Percentiles rank a stretch among this genome's conserved stretches.
phyloP scores from a whole-genome alignment of 2,888 invertebrate genomes.

The Drymonia ruficornis region DNA sequence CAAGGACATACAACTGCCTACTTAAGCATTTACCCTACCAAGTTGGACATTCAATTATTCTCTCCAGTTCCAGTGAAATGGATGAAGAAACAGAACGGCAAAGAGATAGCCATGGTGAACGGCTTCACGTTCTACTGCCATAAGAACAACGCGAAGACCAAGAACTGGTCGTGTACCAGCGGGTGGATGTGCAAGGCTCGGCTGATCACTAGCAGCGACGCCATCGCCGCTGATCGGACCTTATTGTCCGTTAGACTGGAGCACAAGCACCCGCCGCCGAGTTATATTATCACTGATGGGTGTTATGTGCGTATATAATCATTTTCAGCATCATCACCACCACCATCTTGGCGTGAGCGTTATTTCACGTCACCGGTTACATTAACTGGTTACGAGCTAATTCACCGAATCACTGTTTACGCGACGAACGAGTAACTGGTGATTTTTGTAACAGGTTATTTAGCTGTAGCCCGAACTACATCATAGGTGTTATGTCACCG shows the following conservation, averaged over 20 bases:
- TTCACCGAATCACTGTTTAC: no score
- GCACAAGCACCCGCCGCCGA: conserved; percentile 67
- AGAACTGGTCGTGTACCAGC: conserved; percentile 49
- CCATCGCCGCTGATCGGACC: conserved; percentile 12
- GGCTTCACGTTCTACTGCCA: conserved; percentile 47
- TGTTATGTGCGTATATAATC: conserved; percentile 37
- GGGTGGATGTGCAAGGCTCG: conserved; percentile 46
- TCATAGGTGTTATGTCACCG: no score
- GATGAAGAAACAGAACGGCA: conserved; percentile 36
- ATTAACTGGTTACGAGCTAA: no score
- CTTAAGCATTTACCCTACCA: no score
- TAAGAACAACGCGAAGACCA: conserved; percentile 28
- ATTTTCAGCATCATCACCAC: neutral
- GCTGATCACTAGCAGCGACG: conserved; percentile 28
- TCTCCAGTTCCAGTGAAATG: conserved; percentile 27
- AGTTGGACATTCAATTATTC: no score
- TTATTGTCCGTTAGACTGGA: conserved; percentile 55
- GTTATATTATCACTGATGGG: conserved; percentile 36
- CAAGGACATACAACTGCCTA: no score
- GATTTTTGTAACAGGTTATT: no score
- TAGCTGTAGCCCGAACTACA: no score
- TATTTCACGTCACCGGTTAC: no score
- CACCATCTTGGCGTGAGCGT: no score
- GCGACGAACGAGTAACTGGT: no score
- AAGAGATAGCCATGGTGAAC: conserved; percentile 42